Percentiles rank a stretch among this genome's conserved stretches.
Evolutionary conservation across 2,113 vertebrate genomes (phyloP).

Genomic region (Pavo muticus): DNA sequence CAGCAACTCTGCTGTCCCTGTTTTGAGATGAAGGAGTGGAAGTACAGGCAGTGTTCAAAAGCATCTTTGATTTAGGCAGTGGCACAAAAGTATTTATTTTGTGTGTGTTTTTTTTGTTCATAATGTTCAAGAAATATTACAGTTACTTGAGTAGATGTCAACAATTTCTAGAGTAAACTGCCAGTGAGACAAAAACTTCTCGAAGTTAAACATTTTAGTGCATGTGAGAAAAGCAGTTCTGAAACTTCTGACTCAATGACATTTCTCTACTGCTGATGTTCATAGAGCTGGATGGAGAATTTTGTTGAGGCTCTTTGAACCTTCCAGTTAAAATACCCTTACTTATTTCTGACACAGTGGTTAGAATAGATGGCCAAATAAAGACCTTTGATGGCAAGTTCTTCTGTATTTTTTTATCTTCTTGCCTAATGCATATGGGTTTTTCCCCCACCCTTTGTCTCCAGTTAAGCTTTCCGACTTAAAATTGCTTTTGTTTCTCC

Average conservation of each 20-base stretch:
- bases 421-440: background rate
- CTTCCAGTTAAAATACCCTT: background rate
- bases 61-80: background rate
- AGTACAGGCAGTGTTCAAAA: background rate
- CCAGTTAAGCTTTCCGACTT: background rate
- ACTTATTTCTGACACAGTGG: background rate
- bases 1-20: background rate
- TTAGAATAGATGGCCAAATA: background rate
- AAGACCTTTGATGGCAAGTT: background rate
- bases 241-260: background rate
- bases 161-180: background rate
- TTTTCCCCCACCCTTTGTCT: rapidly evolving
- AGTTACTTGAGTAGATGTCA: background rate
- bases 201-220: background rate
- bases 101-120: background rate
- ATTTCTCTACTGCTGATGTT: background rate
- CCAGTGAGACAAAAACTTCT: background rate
- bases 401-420: background rate
- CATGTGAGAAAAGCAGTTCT: background rate
- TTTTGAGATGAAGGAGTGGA: background rate
- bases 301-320: background rate
- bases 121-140: background rate
- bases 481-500: background rate
- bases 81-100: background rate
- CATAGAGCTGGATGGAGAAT: background rate